These are phyloP conservation scores for Hydriomena furcata DNA, from an alignment of 2,888 invertebrate species.

Conservation along the genomic window DNA sequence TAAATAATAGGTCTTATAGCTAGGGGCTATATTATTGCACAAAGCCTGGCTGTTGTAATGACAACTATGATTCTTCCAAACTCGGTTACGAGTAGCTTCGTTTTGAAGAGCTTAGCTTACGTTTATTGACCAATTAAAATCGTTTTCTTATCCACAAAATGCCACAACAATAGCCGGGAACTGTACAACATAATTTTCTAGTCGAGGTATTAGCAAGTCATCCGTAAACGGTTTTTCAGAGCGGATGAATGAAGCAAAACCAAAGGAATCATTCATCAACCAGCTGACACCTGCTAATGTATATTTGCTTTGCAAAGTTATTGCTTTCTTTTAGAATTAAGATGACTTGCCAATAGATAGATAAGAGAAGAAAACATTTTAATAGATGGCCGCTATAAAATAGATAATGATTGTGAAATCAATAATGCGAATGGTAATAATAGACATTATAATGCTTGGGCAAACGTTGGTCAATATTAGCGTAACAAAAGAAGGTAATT, in stretches of 20 bases:
- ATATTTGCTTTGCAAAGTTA: slow-evolving; percentile 20
- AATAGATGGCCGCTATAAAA: not conserved
- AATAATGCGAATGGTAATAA: not conserved
- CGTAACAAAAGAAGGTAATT: too few relatives aligned
- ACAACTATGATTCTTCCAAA: not conserved
- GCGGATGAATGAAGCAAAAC: slow-evolving; percentile 40
- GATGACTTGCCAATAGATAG: slow-evolving; percentile 6
- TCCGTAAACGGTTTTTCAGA: slow-evolving; percentile 37
- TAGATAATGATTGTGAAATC: slow-evolving; percentile 4
- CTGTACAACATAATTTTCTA: slow-evolving; percentile 26
- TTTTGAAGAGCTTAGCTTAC: too few relatives aligned
- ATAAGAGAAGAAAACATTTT: slow-evolving; percentile 8
- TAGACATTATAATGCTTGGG: not conserved
- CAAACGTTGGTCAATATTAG: not conserved
- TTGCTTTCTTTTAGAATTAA: slow-evolving; percentile 21
- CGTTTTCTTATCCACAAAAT: not conserved
- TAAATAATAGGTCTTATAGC: slow-evolving; percentile 14
- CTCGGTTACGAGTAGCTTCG: too few relatives aligned
- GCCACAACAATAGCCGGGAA: slow-evolving; percentile 10
- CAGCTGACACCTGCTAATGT: slow-evolving; percentile 41
- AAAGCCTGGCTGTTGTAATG: not conserved
- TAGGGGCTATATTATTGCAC: slow-evolving; percentile 2
- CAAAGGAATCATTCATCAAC: slow-evolving; percentile 45
- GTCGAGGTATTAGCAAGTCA: slow-evolving; percentile 43
- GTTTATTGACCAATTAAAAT: not conserved